Conservation (phyloP, 1,140 invertebrate genomes). For the Bombus confusus region DNA sequence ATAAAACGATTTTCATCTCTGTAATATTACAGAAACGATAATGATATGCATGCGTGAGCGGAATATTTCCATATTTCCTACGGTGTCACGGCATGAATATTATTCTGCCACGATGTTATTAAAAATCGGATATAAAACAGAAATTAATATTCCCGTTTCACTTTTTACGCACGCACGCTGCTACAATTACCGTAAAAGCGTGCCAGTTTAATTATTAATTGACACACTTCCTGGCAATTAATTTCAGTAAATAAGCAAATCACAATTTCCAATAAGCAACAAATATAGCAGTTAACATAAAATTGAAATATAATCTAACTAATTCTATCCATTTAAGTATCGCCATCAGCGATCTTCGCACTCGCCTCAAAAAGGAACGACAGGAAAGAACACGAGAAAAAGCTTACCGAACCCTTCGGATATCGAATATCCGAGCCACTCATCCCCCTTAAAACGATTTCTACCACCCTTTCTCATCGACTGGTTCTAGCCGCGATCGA, state of each 20-base stretch:
- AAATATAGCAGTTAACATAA: not conserved
- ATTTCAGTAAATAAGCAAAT: not conserved
- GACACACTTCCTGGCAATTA: not conserved
- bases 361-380: not conserved
- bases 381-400: not conserved
- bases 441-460: not conserved
- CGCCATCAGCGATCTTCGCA: not conserved
- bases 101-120: not conserved
- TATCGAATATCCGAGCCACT: not conserved
- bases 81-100: not conserved
- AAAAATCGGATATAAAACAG: slow-evolving; percentile 8
- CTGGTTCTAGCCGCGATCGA: not conserved
- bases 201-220: not conserved
- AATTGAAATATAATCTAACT: not conserved
- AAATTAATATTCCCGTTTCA: not conserved
- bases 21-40: slow-evolving; percentile 40
- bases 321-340: not conserved
- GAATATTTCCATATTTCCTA: slow-evolving; percentile 10
- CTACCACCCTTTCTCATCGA: not conserved
- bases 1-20: slow-evolving; percentile 23
- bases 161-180: too few relatives aligned
- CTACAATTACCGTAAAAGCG: too few relatives aligned
- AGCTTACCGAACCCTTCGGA: not conserved
- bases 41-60: slow-evolving; percentile 8
- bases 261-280: not conserved